Evolutionary conservation across 2,113 vertebrate species (phyloP).

Genomic region (Psittacula cyanocephala): DNA sequence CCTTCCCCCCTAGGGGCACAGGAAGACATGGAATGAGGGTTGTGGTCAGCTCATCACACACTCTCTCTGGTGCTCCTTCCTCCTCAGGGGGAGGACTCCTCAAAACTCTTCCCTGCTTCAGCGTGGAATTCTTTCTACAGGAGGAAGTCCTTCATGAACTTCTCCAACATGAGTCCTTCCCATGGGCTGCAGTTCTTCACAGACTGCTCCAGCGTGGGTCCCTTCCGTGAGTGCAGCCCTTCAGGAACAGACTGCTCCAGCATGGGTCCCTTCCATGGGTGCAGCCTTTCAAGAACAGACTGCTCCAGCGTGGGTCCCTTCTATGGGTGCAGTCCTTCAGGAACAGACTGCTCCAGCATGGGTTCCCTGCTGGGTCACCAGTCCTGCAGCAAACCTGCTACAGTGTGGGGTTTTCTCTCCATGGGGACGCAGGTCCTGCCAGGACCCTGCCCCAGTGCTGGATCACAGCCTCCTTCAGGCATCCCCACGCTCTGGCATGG

Average conservation of each 20-base stretch:
- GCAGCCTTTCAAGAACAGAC: not conserved
- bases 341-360: not conserved
- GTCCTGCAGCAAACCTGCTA: not conserved
- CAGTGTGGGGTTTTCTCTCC: not conserved
- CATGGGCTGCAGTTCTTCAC: not conserved
- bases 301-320: not conserved
- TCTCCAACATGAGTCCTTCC: not conserved
- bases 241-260: not conserved
- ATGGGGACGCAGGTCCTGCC: not conserved
- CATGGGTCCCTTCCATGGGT: accelerated
- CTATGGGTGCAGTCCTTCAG: too few species aligned
- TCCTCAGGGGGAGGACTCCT: not conserved
- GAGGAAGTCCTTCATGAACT: not conserved
- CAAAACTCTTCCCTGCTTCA: not conserved
- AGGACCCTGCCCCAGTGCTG: not conserved
- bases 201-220: not conserved
- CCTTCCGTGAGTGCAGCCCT: too few species aligned
- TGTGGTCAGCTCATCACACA: accelerated
- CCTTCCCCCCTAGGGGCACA: not conserved
- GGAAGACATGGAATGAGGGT: not conserved
- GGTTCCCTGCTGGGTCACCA: not conserved
- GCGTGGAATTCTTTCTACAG: not conserved
- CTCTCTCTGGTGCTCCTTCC: not conserved
- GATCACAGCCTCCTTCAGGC: not conserved
- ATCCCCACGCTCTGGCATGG: accelerated